Base-by-base conservation (phyloP, 2,113 vertebrate genomes). In the Phylloscopus whistleri region DNA sequence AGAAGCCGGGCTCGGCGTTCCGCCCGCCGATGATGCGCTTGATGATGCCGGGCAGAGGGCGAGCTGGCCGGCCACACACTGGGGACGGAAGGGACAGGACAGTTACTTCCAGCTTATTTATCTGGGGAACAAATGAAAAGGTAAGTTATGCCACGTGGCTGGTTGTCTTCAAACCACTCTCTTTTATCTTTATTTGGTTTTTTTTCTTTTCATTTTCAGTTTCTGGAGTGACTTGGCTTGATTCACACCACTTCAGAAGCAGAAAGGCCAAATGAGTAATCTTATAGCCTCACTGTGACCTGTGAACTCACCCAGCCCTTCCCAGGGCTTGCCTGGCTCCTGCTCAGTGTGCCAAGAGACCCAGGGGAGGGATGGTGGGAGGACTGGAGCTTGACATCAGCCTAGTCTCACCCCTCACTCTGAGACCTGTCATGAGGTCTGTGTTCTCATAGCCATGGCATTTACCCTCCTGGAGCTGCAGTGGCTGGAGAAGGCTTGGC, bases 1-100 rank as follows among this genome's bases (percentile, higher is more conserved):
- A 99, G 83, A 98, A 98, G 28, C 99, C 99, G 0, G 98, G 98
- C 66, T 98, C 98, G 0, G 99, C 98, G 0, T 97, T 97, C 9
- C 98, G 98, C 22, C 99, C 99, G 0, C 99, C 99, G 1, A 99
- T 99, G 26, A 99, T 99, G 43, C 99, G 97, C 96, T 99, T 99
- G 96, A 98, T 97, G 69, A 98, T 98, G 31, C 94, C 86, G 1
- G 99, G 99, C 59, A 99, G 96, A 13, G 97, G 44, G 16, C 97
- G 98, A 44, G 96, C 96, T 0, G 98, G 98, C 26, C 95, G 98
- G 4, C 99, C 99, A 1, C 98, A 99, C 44, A 98, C 98, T 99
- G 97, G 16, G 26, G 81, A 86, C 58, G 84, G 48, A 94, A 87
- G 60, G 58, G 68, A 96, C 41, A 70, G 49, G 28, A 64, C 19